Percentiles rank a stretch among this genome's conserved stretches.
Conservation (phyloP, 2,797 vertebrate species). For the Trichosurus vulpecula region DNA sequence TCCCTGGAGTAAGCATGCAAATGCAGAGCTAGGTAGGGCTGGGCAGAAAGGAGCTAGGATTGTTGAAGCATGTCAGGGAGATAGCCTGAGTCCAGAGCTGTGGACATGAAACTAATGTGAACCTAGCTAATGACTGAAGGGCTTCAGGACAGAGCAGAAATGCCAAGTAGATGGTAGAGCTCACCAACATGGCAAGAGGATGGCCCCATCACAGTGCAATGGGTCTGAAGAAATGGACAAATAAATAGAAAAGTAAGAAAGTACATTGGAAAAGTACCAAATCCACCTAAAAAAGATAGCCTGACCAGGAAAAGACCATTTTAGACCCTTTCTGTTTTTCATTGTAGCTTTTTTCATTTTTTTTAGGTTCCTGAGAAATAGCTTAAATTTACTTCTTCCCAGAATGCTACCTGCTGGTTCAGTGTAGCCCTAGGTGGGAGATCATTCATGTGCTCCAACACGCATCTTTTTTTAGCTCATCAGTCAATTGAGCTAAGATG, state of each 20-base stretch:
- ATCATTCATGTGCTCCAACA: constrained; percentile 5
- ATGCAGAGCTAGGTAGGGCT: neutral
- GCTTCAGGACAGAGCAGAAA: neutral
- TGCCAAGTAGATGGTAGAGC: neutral
- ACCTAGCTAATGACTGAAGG: neutral
- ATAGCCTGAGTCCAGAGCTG: neutral
- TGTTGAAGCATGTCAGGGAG: neutral
- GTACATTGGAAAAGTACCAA: neutral
- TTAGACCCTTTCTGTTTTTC: neutral
- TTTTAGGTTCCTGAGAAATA: constrained; percentile 10
- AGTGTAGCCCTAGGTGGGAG: neutral
- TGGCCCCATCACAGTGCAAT: neutral
- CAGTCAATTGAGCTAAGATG: neutral
- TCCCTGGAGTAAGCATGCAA: neutral
- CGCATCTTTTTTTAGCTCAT: neutral
- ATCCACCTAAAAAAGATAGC: neutral
- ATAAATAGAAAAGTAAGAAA: neutral
- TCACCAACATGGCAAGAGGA: neutral
- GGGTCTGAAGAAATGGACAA: neutral
- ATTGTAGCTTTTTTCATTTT: neutral
- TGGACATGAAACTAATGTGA: neutral
- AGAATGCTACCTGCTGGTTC: neutral
- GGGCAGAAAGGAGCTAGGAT: neutral
- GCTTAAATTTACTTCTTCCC: neutral
- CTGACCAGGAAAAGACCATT: constrained; percentile 5